Conservation (phyloP, 2,797 vertebrate genomes). For the Enteromius radiatus region DNA sequence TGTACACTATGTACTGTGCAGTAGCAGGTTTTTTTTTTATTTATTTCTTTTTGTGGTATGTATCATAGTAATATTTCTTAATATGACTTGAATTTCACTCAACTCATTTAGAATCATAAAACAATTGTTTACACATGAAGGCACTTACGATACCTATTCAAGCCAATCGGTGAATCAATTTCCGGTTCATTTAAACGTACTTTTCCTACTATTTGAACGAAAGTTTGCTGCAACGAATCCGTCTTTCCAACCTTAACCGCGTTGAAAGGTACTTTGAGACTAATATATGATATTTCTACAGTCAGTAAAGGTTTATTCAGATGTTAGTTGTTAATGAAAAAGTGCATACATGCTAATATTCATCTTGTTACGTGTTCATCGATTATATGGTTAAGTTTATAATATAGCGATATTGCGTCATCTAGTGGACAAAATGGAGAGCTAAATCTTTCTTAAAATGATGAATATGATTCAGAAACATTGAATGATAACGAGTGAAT, state of each 20-base stretch:
- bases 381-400: neutral
- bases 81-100: neutral
- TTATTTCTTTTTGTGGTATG: neutral
- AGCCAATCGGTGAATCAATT: neutral
- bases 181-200: neutral
- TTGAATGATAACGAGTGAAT: neutral
- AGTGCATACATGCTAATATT: neutral
- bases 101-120: neutral
- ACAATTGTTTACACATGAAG: neutral
- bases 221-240: no score
- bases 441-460: neutral
- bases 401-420: neutral
- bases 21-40: neutral
- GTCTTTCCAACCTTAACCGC: neutral
- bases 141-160: neutral
- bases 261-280: neutral
- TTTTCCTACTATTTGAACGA: neutral
- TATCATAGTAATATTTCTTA: neutral
- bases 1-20: neutral
- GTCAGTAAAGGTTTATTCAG: neutral
- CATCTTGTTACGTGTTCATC: neutral
- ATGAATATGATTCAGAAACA: neutral
- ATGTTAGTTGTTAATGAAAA: neutral
- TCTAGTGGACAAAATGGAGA: conserved; percentile 27
- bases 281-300: neutral